Evolutionary conservation across 1,140 invertebrate species (phyloP), one percentile per base, ranked within the genome.

Genomic region (Panulirus ornatus): DNA sequence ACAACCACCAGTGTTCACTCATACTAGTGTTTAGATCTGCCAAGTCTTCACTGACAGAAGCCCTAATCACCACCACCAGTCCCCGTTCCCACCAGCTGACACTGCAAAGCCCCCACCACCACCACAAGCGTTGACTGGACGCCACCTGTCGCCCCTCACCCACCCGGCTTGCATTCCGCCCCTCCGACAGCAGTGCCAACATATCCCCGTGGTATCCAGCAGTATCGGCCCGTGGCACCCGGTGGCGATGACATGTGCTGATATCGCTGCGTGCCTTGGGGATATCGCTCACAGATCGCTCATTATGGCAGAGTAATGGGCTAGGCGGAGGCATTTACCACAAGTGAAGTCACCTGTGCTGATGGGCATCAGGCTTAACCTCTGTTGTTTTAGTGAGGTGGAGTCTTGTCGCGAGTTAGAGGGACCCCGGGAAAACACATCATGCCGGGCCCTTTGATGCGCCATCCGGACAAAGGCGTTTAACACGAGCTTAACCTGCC

Each of bases 261-360:
- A 84, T 84, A 84, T 42, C 63, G 22, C 38, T 40, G 70, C 82
- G 58, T 38, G 82, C 81, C 54, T n/a, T 16, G 36, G 6, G 81
- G 82, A 47, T 84, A 84, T 84, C 82, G 63, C 63, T 40, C 63
- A 19, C 82, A 27, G 63, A 84, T 84, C 82, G 82, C 82, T 84
- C 82, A 58, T 84, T 84, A 84, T 40, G 38, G 63, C 82, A 71
- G 66, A 84, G 63, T 84, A 71, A 84, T 73, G 82, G 82, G 1
- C 36, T 0, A 11, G 36, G 58, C 36, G 58, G 38, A 84, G 40
- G 54, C 38, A 42, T 38, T 42, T 44, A 76, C 73, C 73, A 76
- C 73, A 76, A 76, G 8, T 44, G 73, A 42, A 44, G 73, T 44
- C 73, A 44, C 40, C 40, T 38, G 1, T 42, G 73, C 73, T 76